Base-by-base conservation (phyloP, 2,113 vertebrate species). In the Numida meleagris region DNA sequence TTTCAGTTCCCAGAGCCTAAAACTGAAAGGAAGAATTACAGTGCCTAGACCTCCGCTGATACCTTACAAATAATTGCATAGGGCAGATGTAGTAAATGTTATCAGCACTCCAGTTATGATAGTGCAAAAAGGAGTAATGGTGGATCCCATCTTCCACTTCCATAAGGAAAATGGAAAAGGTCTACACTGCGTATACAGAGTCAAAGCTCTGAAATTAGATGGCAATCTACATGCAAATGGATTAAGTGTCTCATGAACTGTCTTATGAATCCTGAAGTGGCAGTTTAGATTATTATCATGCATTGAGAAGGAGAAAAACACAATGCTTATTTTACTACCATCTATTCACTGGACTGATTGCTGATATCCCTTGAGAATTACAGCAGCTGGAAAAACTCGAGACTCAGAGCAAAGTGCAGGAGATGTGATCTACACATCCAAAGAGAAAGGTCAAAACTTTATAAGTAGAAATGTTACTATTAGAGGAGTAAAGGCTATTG, bases 361-460 rank as follows among this genome's bases (percentile, higher is more conserved):
- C 14, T 83, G 45, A 55, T 7, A 62, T 0, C 10, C 21, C 50
- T 73, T 82, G 51, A 63, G 36, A 73, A 58, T 9, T 80, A 42
- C 13, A 83, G 33, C 46, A 75, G 33, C 18, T n/a, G 8, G 74
- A 71, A 83, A 83, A 86, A 59, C 18, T 40, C 45, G 27, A 75
- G 25, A 46, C 38, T 23, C 43, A 86, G 34, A 88, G 42, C 10
- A 48, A 86, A 84, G 51, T 43, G 73, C 66, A 86, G 31, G 42
- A 86, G 57, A 72, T 0, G 0, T 36, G 43, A 88, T 61, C 59
- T 63, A 62, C 34, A 58, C 34, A 42, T 51, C 23, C 1, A 0
- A 42, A 38, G 5, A 83, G 21, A 92, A 90, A 59, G 76, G 65
- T 83, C 76, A 88, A 55, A 81, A 71, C 11, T 23, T 79, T 57